phyloP scores from a whole-genome alignment of 2,113 vertebrate species.

The Solea senegalensis region DNA sequence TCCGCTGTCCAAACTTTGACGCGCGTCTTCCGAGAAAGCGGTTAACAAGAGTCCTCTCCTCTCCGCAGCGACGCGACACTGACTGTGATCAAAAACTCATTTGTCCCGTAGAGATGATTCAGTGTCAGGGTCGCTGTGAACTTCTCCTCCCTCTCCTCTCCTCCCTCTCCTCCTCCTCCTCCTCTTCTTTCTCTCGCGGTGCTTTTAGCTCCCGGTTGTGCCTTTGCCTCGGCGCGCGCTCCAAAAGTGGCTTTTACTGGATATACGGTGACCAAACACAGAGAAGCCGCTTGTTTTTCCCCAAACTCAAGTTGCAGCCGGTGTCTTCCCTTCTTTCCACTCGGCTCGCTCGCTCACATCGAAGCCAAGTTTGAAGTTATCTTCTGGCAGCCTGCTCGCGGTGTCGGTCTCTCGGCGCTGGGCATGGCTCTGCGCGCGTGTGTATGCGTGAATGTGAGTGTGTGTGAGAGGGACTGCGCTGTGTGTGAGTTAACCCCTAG shows the following conservation, averaged over 20 bases:
- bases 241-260: slow-evolving; percentile 51
- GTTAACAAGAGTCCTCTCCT: slow-evolving; percentile 19
- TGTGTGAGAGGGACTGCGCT: neutral
- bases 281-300: slow-evolving; percentile 4
- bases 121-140: slow-evolving; percentile 54
- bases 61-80: neutral
- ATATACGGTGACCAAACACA: slow-evolving; percentile 25
- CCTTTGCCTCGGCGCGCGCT: slow-evolving; percentile 57
- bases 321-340: slow-evolving; percentile 6
- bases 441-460: slow-evolving; percentile 53
- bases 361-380: slow-evolving; percentile 57
- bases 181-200: slow-evolving; percentile 51
- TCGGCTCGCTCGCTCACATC: slow-evolving; percentile 28
- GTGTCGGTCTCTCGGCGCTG: slow-evolving; percentile 58
- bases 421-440: slow-evolving; percentile 66
- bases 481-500: slow-evolving; percentile 76
- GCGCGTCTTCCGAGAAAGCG: slow-evolving; percentile 47
- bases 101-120: slow-evolving; percentile 27
- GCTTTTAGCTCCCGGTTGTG: slow-evolving; percentile 68
- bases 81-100: slow-evolving; percentile 30
- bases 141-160: slow-evolving; percentile 56
- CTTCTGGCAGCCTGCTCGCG: slow-evolving; percentile 42
- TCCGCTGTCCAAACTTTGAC: slow-evolving; percentile 66
- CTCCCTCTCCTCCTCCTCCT: slow-evolving; percentile 62
- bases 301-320: slow-evolving; percentile 5